A percentile compares a stretch with the other conserved stretches of the same genome.
phyloP scores from a whole-genome alignment of 2,888 invertebrate genomes.

The Sabatieria punctata region DNA sequence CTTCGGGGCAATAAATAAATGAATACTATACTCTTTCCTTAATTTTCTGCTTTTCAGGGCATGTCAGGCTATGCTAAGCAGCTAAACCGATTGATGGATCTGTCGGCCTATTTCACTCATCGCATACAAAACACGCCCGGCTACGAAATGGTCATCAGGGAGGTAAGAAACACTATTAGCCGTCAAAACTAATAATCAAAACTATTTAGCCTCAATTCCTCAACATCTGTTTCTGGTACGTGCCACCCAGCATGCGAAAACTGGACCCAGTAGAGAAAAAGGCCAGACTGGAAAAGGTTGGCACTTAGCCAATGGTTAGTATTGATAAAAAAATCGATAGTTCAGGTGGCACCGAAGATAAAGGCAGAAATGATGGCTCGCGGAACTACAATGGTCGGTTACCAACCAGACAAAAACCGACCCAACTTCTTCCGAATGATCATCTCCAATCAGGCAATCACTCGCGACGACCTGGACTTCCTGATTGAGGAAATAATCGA shows the following conservation, averaged over 20 bases:
- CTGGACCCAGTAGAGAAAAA: constrained; percentile 28
- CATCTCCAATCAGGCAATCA: constrained; percentile 85
- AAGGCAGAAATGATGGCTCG: constrained; percentile 96
- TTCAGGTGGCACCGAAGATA: constrained; percentile 74
- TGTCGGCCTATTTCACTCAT: constrained; percentile 48
- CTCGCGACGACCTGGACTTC: constrained; percentile 79
- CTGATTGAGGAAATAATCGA: constrained; percentile 81
- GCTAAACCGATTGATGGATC: constrained; percentile 81
- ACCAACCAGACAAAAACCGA: constrained; percentile 85
- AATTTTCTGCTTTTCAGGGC: constrained; percentile 61
- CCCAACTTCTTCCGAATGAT: constrained; percentile 99
- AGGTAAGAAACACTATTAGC: constrained; percentile 13
- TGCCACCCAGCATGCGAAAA: constrained; percentile 54
- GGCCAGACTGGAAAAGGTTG: constrained; percentile 25
- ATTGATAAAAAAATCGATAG: not conserved
- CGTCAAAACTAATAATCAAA: not conserved
- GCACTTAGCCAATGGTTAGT: not conserved
- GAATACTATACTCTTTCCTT: no score
- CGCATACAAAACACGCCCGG: constrained; percentile 25
- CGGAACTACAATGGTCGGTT: constrained; percentile 93
- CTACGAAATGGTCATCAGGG: constrained; percentile 28
- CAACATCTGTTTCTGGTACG: constrained; percentile 97
- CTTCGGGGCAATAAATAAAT: no score
- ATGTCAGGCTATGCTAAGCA: constrained; percentile 80
- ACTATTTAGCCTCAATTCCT: constrained; percentile 64